Base-by-base conservation (phyloP, 2,888 invertebrate genomes). In the Hymenopus coronatus region DNA sequence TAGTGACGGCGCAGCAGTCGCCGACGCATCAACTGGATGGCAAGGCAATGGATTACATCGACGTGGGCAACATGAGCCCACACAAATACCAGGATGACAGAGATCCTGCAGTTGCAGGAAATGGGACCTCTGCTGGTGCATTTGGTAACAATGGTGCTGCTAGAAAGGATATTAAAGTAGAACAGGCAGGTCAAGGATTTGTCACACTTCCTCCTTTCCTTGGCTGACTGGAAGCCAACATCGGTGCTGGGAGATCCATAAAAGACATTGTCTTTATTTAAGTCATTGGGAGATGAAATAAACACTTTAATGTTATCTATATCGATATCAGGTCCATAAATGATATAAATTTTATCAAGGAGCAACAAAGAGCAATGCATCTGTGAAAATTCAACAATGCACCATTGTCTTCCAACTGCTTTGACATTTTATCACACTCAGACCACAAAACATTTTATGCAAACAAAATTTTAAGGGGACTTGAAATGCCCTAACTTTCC, bases 121-220 rank as follows among this genome's bases (percentile, higher is more conserved):
- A 82, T 4, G 28, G 28, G 20, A 87, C 30, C 25, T 27, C 33
- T 81, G 82, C 81, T 30, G 33, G 27, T n/a, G 27, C 88, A 54
- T 54, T 46, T 83, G 54, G 33, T 28, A 82, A 3, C 3, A 86
- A 28, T 81, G 88, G 88, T 82, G 82, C 30, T 2, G 28, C 54
- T 28, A 87, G 82, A 8, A 88, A 87, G 40, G 89, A 89, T 8
- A 83, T 89, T n/a, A 89, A 88, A 28, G 82, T 82, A 14, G 90
- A 88, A 40, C 81, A 14, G 9, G 54, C 28, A 20, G 85, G 82
- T 84, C 89, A 89, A 83, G 88, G 94, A 87, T 96, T 96, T 92
- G 96, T 96, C 83, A 95, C 96, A 88, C 93, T 96, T 93, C 96
- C 96, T 94, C 96, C 96, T 95, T 96, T 96, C 83, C 89, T 90